Evolutionary conservation across 2,113 vertebrate species (phyloP).

Genomic region (Malurus melanocephalus): DNA sequence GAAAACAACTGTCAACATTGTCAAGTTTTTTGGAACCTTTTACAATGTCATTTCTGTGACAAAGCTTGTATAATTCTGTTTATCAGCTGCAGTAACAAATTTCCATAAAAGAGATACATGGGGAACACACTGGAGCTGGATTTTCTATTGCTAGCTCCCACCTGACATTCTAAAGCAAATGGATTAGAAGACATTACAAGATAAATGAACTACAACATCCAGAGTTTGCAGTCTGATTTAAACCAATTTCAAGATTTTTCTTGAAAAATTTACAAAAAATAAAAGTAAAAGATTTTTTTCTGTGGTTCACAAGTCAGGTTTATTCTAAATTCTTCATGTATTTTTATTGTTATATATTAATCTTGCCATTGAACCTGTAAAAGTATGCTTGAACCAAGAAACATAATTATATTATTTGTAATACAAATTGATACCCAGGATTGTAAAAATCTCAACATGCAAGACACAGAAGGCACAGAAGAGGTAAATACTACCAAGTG

Average conservation of each 20-base stretch:
- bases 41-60: slow-evolving; percentile 70
- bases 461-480: neutral
- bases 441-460: neutral
- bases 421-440: neutral
- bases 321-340: neutral
- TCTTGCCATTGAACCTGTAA: neutral
- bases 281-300: neutral
- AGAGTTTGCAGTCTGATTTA: neutral
- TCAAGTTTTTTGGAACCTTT: slow-evolving; percentile 78
- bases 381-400: neutral
- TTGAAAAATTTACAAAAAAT: neutral
- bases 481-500: neutral
- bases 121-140: slow-evolving; percentile 14
- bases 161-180: neutral
- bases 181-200: neutral
- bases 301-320: neutral
- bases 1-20: slow-evolving; percentile 82
- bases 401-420: neutral
- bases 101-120: slow-evolving; percentile 33
- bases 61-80: slow-evolving; percentile 72
- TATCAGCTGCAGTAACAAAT: slow-evolving; percentile 65
- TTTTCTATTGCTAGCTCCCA: slow-evolving; percentile 43
- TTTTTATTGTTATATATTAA: slow-evolving; percentile 9
- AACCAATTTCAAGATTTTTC: neutral
- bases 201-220: neutral